phyloP scores from a whole-genome alignment of 2,888 invertebrate species.

The Strigamia transsilvanica region DNA sequence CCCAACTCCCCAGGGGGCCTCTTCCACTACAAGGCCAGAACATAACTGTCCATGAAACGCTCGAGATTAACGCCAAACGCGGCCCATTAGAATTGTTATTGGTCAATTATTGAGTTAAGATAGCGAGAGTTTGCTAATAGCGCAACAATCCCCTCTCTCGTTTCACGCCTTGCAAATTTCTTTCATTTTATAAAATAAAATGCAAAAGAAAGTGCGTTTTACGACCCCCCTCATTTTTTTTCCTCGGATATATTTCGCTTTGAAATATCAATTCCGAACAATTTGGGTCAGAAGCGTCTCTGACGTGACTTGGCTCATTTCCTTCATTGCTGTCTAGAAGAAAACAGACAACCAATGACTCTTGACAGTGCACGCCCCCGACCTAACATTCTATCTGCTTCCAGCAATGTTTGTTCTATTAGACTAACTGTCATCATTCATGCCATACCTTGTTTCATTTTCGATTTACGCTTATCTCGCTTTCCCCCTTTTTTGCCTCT shows the following conservation, averaged over 20 bases:
- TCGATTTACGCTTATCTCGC: constrained; percentile 22
- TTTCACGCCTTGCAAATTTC: not conserved
- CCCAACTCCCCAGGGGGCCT: constrained; percentile 17
- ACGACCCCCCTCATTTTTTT: not conserved
- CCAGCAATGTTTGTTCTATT: constrained; percentile 26
- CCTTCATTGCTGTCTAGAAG: constrained; percentile 3
- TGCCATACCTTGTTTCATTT: constrained; percentile 30
- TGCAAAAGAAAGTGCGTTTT: not conserved
- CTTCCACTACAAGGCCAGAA: constrained; percentile 38
- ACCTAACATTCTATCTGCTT: constrained; percentile 21
- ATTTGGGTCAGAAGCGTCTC: constrained; percentile 11
- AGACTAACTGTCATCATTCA: constrained; percentile 39
- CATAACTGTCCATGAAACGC: constrained; percentile 38
- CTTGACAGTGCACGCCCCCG: constrained; percentile 5
- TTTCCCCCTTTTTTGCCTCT: not conserved
- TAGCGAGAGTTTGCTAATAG: constrained; percentile 35
- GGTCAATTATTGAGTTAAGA: constrained; percentile 38
- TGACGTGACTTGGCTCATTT: constrained; percentile 40
- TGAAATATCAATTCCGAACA: not conserved
- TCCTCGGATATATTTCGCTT: not conserved
- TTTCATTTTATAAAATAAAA: not conserved
- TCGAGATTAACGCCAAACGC: constrained; percentile 35
- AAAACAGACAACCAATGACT: not conserved
- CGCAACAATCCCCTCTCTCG: not conserved
- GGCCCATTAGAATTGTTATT: constrained; percentile 38